These are phyloP conservation scores for Nothobranchius furzeri DNA, from an alignment of 2,113 vertebrate species.

Conservation along the genomic window DNA sequence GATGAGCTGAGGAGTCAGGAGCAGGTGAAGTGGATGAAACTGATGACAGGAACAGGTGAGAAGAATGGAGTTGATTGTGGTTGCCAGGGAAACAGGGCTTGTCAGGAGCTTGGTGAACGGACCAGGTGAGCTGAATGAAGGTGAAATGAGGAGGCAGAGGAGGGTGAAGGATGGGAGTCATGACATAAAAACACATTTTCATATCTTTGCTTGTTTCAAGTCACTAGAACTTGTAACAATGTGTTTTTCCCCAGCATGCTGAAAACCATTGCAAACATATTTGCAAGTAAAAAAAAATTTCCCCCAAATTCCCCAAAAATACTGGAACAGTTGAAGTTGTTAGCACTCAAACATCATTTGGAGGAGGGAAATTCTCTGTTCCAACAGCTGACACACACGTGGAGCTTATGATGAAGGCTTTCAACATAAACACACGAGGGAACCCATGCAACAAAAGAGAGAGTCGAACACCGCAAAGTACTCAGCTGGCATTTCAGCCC, in stretches of 20 bases:
- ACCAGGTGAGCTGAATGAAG: too few species aligned
- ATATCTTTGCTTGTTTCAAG: not conserved
- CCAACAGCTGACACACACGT: slow-evolving; percentile 7
- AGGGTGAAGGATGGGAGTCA: too few species aligned
- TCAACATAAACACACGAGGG: slow-evolving; percentile 1
- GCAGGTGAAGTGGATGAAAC: too few species aligned
- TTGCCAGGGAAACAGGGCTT: too few species aligned
- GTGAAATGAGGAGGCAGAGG: too few species aligned
- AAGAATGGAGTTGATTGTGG: too few species aligned
- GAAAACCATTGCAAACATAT: not conserved
- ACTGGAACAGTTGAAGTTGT: not conserved
- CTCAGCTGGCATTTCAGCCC: slow-evolving; percentile 9
- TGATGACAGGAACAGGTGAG: too few species aligned
- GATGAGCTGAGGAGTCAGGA: too few species aligned
- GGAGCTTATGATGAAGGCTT: slow-evolving; percentile 1
- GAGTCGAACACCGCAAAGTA: slow-evolving; percentile 13
- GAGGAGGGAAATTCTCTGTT: not conserved
- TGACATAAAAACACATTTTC: not conserved
- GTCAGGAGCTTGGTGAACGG: too few species aligned
- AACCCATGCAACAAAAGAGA: not conserved
- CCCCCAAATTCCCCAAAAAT: not conserved
- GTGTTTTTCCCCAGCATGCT: not conserved
- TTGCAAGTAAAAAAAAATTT: not conserved
- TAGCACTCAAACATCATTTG: not conserved
- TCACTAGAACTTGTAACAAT: not conserved